Evolutionary conservation across 2,888 invertebrate genomes (phyloP).

Genomic region (Chamaedrilus cognettii): DNA sequence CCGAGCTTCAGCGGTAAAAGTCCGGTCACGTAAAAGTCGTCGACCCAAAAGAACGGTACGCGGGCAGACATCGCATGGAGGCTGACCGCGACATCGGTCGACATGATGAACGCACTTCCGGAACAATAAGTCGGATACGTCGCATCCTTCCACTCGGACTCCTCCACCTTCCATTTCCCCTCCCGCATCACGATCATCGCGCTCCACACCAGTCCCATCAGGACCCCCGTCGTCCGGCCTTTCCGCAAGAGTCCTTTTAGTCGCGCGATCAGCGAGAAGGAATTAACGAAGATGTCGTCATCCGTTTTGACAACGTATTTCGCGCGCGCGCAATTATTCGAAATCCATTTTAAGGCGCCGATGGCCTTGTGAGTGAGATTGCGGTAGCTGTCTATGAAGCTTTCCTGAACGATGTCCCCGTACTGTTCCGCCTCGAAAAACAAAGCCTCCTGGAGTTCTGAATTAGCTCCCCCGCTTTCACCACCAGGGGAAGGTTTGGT

Average conservation of each 20-base stretch:
- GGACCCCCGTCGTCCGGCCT: conserved; percentile 21
- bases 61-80: conserved; percentile 65
- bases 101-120: conserved; percentile 64
- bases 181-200: conserved; percentile 58
- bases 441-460: conserved; percentile 42
- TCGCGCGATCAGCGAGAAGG: conserved; percentile 58
- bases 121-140: conserved; percentile 62
- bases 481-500: background rate
- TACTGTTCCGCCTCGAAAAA: conserved; percentile 49
- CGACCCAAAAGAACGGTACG: conserved; percentile 74
- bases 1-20: conserved; percentile 31
- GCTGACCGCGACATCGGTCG: conserved; percentile 66
- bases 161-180: conserved; percentile 33
- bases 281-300: conserved; percentile 61
- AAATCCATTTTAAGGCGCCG: conserved; percentile 59
- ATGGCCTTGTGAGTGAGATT: conserved; percentile 61
- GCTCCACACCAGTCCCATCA: conserved; percentile 57
- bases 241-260: conserved; percentile 27
- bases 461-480: conserved; percentile 15
- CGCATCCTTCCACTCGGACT: conserved; percentile 54
- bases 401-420: conserved; percentile 56
- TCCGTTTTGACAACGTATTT: conserved; percentile 60
- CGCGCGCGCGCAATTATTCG: conserved; percentile 53
- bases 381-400: conserved; percentile 59
- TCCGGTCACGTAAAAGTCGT: conserved; percentile 79